phyloP scores from a whole-genome alignment of 2,113 vertebrate genomes.

The Prunella fulvescens region DNA sequence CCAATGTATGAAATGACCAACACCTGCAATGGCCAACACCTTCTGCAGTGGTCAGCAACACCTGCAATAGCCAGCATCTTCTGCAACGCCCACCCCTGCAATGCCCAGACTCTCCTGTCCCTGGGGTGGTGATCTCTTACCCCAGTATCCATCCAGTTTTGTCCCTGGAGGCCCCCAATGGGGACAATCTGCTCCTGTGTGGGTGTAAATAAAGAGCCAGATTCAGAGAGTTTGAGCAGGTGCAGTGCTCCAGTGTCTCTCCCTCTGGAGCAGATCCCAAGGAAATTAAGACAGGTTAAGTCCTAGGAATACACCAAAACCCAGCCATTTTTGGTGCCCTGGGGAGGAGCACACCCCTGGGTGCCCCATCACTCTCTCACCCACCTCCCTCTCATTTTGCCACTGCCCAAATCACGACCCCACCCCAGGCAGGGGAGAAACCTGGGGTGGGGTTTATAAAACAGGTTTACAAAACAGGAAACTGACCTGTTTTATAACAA shows the following conservation, averaged over 20 bases:
- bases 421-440: rapidly evolving
- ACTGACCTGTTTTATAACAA: background rate
- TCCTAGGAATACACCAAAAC: rapidly evolving
- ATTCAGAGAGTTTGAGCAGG: rapidly evolving
- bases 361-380: background rate
- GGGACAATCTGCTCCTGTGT: rapidly evolving
- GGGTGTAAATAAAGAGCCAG: background rate
- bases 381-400: background rate
- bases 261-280: background rate
- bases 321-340: rapidly evolving
- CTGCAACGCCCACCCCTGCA: background rate
- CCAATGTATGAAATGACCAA: too few relatives aligned
- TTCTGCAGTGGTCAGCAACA: too few relatives aligned
- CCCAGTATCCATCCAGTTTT: rapidly evolving
- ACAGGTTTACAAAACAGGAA: too few relatives aligned
- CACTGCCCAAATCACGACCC: background rate
- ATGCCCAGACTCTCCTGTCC: rapidly evolving
- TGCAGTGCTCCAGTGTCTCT: rapidly evolving
- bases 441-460: rapidly evolving
- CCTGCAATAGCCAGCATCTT: rapidly evolving
- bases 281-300: rapidly evolving
- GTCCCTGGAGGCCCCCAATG: rapidly evolving
- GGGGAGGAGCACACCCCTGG: background rate
- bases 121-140: background rate
- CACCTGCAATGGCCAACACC: rapidly evolving